Percentiles rank a stretch among this genome's conserved stretches.
phyloP scores from a whole-genome alignment of 2,888 invertebrate species.

The Andrena chrysosceles region DNA sequence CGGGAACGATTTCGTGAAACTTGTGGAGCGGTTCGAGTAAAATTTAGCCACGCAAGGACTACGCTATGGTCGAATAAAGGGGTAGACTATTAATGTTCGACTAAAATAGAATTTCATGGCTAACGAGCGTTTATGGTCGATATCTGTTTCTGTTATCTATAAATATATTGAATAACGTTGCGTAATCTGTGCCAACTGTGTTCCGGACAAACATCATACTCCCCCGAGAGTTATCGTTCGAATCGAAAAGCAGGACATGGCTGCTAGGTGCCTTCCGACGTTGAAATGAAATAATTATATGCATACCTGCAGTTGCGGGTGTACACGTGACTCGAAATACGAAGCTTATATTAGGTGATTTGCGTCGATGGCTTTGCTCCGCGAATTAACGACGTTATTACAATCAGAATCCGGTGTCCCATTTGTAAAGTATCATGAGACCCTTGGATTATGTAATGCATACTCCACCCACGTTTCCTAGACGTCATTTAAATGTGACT shows the following conservation, averaged over 20 bases:
- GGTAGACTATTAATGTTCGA: too few species aligned
- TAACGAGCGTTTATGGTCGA: not conserved
- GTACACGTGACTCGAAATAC: not conserved
- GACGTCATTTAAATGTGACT: slow-evolving; percentile 1
- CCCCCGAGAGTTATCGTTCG: not conserved
- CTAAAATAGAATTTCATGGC: too few species aligned
- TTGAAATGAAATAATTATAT: slow-evolving; percentile 28
- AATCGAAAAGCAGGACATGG: not conserved
- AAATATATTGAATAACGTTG: slow-evolving; percentile 1
- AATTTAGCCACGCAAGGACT: not conserved
- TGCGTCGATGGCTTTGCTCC: slow-evolving; percentile 2
- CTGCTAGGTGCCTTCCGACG: not conserved
- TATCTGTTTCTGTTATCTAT: not conserved
- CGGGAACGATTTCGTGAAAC: not conserved
- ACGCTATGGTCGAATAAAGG: too few species aligned
- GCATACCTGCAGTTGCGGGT: not conserved
- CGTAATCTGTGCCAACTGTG: not conserved
- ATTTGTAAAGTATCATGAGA: slow-evolving; percentile 18
- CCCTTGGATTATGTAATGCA: not conserved
- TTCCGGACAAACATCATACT: not conserved
- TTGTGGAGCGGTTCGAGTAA: not conserved
- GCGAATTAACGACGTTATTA: slow-evolving; percentile 21
- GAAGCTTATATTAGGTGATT: slow-evolving; percentile 11
- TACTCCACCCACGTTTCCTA: not conserved
- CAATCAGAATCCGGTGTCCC: slow-evolving; percentile 2